Conservation (phyloP, 1,140 invertebrate species). For the Trissolcus basalis region DNA sequence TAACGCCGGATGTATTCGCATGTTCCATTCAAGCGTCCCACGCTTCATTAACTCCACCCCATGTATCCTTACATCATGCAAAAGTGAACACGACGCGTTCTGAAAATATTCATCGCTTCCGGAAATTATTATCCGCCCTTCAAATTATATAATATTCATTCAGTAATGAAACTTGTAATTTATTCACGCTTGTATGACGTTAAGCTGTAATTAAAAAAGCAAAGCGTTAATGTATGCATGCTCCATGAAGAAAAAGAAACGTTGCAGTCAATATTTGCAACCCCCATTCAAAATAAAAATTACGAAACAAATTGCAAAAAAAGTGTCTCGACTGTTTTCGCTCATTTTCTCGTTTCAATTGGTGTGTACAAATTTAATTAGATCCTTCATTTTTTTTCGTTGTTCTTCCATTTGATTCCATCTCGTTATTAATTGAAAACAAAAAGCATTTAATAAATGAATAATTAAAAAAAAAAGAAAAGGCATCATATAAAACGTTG, state of each 20-base stretch:
- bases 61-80: conserved; percentile 18
- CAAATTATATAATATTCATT: conserved; percentile 47
- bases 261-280: conserved; percentile 24
- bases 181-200: conserved; percentile 34
- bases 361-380: no score
- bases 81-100: conserved; percentile 24
- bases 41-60: conserved; percentile 52
- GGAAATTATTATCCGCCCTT: conserved; percentile 40
- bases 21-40: conserved; percentile 54
- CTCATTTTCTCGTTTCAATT: no score
- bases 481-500: no score
- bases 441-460: no score
- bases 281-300: conserved; percentile 27
- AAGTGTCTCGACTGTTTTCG: no score
- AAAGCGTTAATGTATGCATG: conserved; percentile 31
- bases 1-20: conserved; percentile 22
- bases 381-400: no score
- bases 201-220: conserved; percentile 43
- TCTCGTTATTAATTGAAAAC: no score
- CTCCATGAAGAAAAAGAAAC: conserved; percentile 17
- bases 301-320: background rate
- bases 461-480: no score
- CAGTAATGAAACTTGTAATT: conserved; percentile 42
- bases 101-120: conserved; percentile 52
- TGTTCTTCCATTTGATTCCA: no score